phyloP scores from a whole-genome alignment of 2,113 vertebrate species.

The Gila orcuttii region DNA sequence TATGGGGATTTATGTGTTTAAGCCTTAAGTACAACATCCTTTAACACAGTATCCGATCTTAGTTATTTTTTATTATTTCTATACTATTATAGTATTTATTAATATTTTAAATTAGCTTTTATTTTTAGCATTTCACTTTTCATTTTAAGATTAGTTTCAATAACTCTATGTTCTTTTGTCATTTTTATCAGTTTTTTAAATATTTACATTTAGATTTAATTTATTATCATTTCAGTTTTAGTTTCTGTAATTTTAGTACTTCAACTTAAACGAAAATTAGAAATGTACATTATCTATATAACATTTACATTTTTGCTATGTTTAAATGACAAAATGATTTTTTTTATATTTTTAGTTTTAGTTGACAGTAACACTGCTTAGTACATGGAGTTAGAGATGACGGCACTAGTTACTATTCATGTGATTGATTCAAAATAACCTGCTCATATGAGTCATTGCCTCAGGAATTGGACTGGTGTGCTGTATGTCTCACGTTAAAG shows the following conservation, averaged over 20 bases:
- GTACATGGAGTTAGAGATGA: too few species aligned
- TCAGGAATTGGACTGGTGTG: not conserved
- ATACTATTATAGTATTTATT: not conserved
- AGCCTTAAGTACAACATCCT: not conserved
- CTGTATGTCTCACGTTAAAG: not conserved
- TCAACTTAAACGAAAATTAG: not conserved
- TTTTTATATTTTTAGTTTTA: too few species aligned
- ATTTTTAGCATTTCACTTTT: not conserved
- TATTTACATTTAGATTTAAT: not conserved
- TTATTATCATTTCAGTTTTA: not conserved
- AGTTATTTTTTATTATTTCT: not conserved
- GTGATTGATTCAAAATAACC: not conserved
- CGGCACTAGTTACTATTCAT: too few species aligned
- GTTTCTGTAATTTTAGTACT: not conserved
- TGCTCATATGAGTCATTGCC: not conserved
- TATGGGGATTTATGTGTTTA: not conserved
- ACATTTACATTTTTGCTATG: too few species aligned
- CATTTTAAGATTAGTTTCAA: not conserved
- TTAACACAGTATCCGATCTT: not conserved
- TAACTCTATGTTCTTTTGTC: not conserved
- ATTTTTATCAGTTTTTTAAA: not conserved
- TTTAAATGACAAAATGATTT: too few species aligned
- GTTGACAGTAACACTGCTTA: too few species aligned
- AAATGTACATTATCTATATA: too few species aligned
- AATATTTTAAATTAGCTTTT: not conserved